These are phyloP conservation scores for Narcine bancroftii DNA, from an alignment of 2,113 vertebrate genomes.

Conservation along the genomic window DNA sequence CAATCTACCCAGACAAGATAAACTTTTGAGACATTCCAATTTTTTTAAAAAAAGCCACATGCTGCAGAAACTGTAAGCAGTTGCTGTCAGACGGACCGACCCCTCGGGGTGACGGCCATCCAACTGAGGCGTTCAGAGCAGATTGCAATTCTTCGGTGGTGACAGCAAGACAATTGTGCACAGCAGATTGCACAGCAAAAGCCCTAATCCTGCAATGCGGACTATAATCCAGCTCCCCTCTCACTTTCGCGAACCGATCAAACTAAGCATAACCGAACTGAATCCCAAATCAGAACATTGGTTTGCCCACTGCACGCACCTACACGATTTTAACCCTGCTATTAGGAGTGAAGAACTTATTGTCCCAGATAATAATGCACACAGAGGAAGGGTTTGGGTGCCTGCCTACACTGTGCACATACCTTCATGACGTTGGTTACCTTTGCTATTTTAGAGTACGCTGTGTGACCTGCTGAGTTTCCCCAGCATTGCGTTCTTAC, in stretches of 20 bases:
- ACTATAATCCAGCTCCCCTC: background rate
- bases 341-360: background rate
- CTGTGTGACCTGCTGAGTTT: too few species aligned
- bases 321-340: background rate
- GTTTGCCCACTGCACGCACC: background rate
- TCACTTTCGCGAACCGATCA: background rate
- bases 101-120: background rate
- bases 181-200: background rate
- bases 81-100: background rate
- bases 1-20: slow-evolving; percentile 15
- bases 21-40: background rate
- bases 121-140: background rate
- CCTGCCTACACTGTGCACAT: too few species aligned
- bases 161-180: too few species aligned
- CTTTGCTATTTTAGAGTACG: too few species aligned
- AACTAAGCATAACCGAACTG: background rate
- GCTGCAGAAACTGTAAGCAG: background rate
- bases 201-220: background rate
- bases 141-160: background rate
- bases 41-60: background rate
- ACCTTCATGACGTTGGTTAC: too few species aligned
- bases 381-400: background rate
- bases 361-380: background rate
- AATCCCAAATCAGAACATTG: too few species aligned
- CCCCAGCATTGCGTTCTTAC: too few species aligned